Evolutionary conservation across 2,888 invertebrate species (phyloP), one percentile per base, ranked within the genome.

Genomic region (Drosophila barbarae): DNA sequence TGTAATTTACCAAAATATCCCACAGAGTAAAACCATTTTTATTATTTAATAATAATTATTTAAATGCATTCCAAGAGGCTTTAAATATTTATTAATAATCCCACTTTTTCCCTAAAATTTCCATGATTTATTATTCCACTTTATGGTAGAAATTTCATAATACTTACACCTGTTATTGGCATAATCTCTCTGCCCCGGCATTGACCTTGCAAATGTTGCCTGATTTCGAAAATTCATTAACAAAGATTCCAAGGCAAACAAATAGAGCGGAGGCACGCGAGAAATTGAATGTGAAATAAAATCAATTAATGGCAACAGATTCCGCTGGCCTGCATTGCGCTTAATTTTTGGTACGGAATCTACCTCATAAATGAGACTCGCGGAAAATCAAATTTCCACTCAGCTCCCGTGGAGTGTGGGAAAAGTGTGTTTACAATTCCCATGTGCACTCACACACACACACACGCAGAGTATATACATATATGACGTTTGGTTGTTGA

Each of bases 281-380:
- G 21, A 53, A 30, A 71, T 60, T 58, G 39, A 60, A 66, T 71
- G 66, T 9, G 57, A 59, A 61, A 58, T 72, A 59, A 60, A 64
- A 61, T 64, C 78, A 53, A 69, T 70, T 73, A 71, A 78, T 67
- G 60, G 63, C 69, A 71, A 60, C 66, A 63, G 55, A 65, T 64
- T 70, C 15, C 41, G 54, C 42, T 28, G 10, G 52, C 36, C 44
- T 46, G 50, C 32, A 60, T 23, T 60, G 35, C 30, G 18, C 28
- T 46, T 13, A 64, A 39, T 59, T 38, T 42, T 44, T 58, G 55
- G 8, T 32, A 13, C 13, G 9, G 38, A 23, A 46, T 46, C 36
- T 18, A 67, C 56, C 50, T 66, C 66, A 56, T 56, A 51, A 56
- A 42, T 42, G 61, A 56, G 55, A 57, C 30, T 30, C 10, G 46